Evolutionary conservation across 2,888 invertebrate species (phyloP), one percentile per base, ranked within the genome.

Genomic region (Drosophila formosana): DNA sequence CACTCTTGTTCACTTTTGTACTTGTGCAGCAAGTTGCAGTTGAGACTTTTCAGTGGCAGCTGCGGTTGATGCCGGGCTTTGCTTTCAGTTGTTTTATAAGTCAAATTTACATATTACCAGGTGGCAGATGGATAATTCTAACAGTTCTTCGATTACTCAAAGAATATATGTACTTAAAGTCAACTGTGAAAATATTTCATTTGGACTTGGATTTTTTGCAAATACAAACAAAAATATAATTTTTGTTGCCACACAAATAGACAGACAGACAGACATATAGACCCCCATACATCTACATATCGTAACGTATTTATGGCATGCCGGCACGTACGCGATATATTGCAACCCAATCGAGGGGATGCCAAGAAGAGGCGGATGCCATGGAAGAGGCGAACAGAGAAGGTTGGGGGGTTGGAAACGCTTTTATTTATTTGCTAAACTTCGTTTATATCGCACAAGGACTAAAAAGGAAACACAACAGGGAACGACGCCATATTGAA

Each of bases 221-320:
- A 88, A 84, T 70, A 75, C 82, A 87, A 87, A 81, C 79, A 87
- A 81, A 89, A 89, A 88, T 90, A 89, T 86, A 81, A 89, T 89
- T 90, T 89, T 78, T 86, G 82, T 81, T 80, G 80, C 72, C 72
- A 70, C 65, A 50, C 70, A 66, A 49, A 58, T 62, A 75, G 61
- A 74, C 53, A 43, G 3, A 37, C n/a, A 37, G 4, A 37, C 37
- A 52, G 26, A 49, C 64, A 65, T 51, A 58, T 57, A 72, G 57
- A 74, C 51, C 41, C 62, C 66, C 75, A 76, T 32, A 26, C 8
- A 49, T 43, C 28, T 46, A 60, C 46, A 60, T 61, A 66, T 66
- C 26, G 63, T 63, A 63, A 56, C 49, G 63, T 88, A 84, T 85
- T 85, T 85, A 85, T 85, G 85, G 88, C 85, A 85, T 88, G 78